Percentiles rank a stretch among this genome's conserved stretches.
Conservation (phyloP, 2,797 vertebrate species). For the Myotis daubentonii region DNA sequence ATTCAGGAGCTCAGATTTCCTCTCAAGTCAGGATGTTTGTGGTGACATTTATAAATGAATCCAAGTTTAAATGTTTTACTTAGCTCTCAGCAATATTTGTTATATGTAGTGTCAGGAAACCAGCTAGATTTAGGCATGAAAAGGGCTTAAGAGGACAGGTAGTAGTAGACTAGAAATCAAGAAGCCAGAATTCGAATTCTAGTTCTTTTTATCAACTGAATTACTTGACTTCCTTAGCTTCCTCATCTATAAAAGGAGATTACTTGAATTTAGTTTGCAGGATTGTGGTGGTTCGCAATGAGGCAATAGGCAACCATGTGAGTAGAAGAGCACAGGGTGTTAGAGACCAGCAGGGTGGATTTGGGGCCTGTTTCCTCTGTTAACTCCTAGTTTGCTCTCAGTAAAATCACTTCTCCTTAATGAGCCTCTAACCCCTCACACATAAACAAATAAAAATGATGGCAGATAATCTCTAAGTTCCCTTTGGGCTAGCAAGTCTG, state of each 20-base stretch:
- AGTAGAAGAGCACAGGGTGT: background rate
- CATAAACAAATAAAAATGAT: background rate
- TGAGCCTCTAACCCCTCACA: background rate
- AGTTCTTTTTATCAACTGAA: background rate
- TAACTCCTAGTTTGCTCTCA: background rate
- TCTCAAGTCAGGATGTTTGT: conserved; percentile 49
- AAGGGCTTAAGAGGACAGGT: background rate
- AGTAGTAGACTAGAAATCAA: conserved; percentile 30
- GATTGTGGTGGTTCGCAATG: background rate
- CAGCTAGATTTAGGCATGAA: conserved; percentile 1
- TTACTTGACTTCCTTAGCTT: conserved; percentile 32
- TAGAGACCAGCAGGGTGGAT: background rate
- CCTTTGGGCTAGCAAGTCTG: background rate
- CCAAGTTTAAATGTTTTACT: conserved; percentile 45
- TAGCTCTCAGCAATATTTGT: conserved; percentile 22
- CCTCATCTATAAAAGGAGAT: background rate
- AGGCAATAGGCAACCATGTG: background rate
- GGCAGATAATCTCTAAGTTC: background rate
- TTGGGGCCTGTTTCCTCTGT: background rate
- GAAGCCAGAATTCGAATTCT: conserved; percentile 36
- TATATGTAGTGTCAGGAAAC: conserved; percentile 5
- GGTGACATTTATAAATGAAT: conserved; percentile 54
- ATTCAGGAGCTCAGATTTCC: conserved; percentile 30
- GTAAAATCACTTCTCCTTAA: background rate
- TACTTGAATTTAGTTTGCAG: background rate